Evolutionary conservation across 2,113 vertebrate genomes (phyloP).

Genomic region (Astur gentilis): DNA sequence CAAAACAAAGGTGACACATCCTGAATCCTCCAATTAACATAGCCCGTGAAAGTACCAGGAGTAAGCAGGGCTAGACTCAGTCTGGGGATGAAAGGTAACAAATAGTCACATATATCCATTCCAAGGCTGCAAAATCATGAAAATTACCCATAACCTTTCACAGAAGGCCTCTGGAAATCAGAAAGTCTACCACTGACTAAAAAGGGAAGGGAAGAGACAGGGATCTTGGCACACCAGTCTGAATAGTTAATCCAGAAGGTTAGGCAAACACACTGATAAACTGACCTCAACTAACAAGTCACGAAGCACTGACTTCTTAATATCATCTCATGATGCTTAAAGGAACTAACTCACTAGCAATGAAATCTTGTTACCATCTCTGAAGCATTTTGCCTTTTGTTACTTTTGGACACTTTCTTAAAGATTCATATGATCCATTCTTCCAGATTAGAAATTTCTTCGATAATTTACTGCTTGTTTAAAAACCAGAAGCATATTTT

Average conservation of each 20-base stretch:
- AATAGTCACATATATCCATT: not conserved
- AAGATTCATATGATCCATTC: not conserved
- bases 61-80: not conserved
- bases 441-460: not conserved
- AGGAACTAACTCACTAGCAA: not conserved
- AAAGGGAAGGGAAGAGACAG: not conserved
- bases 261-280: not conserved
- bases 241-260: not conserved
- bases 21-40: not conserved
- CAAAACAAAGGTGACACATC: not conserved
- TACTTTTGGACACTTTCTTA: not conserved
- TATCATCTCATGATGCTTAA: not conserved
- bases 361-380: not conserved
- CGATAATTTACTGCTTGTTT: not conserved
- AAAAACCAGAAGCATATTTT: not conserved
- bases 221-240: not conserved
- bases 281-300: not conserved
- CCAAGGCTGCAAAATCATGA: not conserved
- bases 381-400: not conserved
- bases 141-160: not conserved
- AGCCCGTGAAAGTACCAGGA: not conserved
- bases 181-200: not conserved
- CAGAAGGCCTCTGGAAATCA: not conserved
- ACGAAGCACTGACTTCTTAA: not conserved
- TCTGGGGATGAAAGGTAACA: not conserved